Conservation (phyloP, 2,888 invertebrate species). For the Gastrophysa polygoni region DNA sequence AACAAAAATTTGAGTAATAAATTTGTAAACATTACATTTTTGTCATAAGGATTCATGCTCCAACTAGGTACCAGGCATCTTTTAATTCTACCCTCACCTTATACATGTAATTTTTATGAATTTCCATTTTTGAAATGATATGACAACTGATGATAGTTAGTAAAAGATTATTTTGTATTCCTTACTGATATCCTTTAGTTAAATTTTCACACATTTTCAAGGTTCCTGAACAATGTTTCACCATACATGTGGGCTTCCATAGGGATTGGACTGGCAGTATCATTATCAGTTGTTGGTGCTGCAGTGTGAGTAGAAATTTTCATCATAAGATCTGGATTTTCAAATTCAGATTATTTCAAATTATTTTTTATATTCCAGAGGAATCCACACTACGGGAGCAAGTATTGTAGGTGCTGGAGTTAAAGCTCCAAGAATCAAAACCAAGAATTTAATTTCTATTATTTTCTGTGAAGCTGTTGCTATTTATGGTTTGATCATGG, state of each 20-base stretch:
- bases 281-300: constrained; percentile 96
- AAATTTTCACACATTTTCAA: no score
- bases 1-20: no score
- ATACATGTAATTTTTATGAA: no score
- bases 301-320: constrained; percentile 83
- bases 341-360: neutral
- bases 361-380: constrained; percentile 61
- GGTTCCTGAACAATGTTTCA: constrained; percentile 86
- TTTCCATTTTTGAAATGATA: no score
- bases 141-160: no score
- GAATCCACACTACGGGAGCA: constrained; percentile 95
- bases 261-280: constrained; percentile 90
- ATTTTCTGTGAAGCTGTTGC: constrained; percentile 99
- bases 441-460: constrained; percentile 98
- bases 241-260: constrained; percentile 96
- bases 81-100: no score
- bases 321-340: no score
- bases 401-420: constrained; percentile 98
- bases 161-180: no score
- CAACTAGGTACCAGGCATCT: no score
- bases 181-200: no score
- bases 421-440: constrained; percentile 97
- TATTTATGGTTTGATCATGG: constrained; percentile 98
- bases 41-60: no score
- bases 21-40: no score